A percentile compares a stretch with the other conserved stretches of the same genome.
Conservation (phyloP, 2,888 invertebrate species). For the Chrysolina americana region DNA sequence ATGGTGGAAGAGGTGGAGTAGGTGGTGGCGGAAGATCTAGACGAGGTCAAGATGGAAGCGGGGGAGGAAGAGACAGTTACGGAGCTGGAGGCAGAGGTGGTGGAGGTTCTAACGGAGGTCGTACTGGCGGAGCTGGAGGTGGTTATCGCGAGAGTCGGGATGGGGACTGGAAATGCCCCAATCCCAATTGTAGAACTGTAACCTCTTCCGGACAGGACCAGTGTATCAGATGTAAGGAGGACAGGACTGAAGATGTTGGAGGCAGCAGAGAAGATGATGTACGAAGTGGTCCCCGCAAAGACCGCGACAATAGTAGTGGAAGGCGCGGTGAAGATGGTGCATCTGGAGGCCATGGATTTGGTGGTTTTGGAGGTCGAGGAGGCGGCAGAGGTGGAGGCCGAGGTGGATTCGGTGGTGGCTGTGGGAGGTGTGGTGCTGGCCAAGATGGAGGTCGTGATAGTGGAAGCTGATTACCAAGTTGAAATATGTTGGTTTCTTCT, state of each 20-base stretch:
- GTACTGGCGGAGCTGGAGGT: constrained; percentile 71
- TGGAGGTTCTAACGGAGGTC: not conserved
- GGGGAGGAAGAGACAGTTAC: too few species aligned
- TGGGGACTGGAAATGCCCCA: constrained; percentile 93
- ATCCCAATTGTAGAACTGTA: constrained; percentile 91
- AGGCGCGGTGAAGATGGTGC: constrained; percentile 66
- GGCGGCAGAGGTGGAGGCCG: constrained; percentile 73
- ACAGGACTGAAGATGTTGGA: constrained; percentile 78
- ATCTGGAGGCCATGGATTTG: constrained; percentile 68
- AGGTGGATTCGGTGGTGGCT: constrained; percentile 60
- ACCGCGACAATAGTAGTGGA: constrained; percentile 50
- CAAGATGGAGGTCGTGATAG: constrained; percentile 30
- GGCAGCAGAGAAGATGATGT: constrained; percentile 72
- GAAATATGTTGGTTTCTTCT: not conserved
- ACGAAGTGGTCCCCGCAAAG: constrained; percentile 66
- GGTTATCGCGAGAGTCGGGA: constrained; percentile 83
- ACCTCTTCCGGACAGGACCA: constrained; percentile 97
- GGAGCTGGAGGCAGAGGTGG: constrained; percentile 20
- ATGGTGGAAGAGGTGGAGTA: too few species aligned
- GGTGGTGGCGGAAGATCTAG: too few species aligned
- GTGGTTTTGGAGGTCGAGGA: constrained; percentile 66
- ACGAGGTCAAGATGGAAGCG: too few species aligned
- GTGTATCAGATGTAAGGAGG: constrained; percentile 86
- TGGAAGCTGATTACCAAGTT: constrained; percentile 20
- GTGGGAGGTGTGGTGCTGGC: constrained; percentile 62